Base-by-base conservation (phyloP, 2,888 invertebrate genomes). In the Holacanthella duospinosa region DNA sequence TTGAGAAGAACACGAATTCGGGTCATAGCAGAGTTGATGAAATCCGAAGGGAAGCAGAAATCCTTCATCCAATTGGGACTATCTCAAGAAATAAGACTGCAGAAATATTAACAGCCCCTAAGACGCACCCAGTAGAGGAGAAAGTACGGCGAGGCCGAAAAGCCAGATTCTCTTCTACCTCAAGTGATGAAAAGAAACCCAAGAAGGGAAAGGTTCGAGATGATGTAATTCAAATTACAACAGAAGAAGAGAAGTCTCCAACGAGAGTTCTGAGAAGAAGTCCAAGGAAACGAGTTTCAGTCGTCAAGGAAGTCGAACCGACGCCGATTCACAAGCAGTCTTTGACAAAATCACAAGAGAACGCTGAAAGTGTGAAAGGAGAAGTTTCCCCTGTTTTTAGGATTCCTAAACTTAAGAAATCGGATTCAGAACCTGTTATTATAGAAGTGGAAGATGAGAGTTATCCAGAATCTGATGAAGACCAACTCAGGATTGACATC, bases 391-490 rank as follows among this genome's bases (percentile, higher is more conserved):
- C 16, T 16, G 25, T 6, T 26, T 83, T 81, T 65, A 80, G 79
- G 71, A 83, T 83, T 64, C 82, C 83, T 0, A 82, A 82, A 73
- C 76, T 78, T 54, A 78, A 78, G 63, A 77, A 76, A n/a, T 72
- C 74, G 2, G 76, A 75, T 12, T 69, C 74, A 2, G 66, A 69
- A n/a, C 76, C 76, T 36, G 2, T 1, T 19, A n/a, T 43, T 43
- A 43, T 43, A 2, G 64, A 63, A 19, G 48, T 54, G n/a, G n/a
- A n/a, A n/a, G n/a, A n/a, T n/a, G n/a, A n/a, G n/a, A n/a, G n/a
- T n/a, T n/a, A n/a, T n/a, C n/a, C n/a, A n/a, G n/a, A n/a, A n/a
- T n/a, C n/a, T n/a, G n/a, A n/a, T n/a, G n/a, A n/a, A n/a, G n/a
- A n/a, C n/a, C n/a, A 36, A 16, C 36, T 36, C 36, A 36, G 9